Evolutionary conservation across 2,888 invertebrate genomes (phyloP).

Genomic region (Trilocha varians): DNA sequence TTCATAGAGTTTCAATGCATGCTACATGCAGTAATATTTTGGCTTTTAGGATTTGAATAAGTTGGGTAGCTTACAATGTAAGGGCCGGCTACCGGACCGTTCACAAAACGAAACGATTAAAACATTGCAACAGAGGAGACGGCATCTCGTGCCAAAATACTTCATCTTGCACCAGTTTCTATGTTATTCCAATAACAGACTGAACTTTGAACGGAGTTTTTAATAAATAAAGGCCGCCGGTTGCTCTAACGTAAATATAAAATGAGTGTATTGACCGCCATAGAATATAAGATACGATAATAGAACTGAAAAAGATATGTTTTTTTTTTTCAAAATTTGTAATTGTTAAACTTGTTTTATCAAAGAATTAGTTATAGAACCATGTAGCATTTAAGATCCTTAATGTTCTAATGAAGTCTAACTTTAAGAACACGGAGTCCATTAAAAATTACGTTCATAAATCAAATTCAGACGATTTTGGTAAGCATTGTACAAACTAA

Average conservation of each 20-base stretch:
- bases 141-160: constrained; percentile 31
- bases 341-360: no score
- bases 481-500: no score
- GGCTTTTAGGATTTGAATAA: not conserved
- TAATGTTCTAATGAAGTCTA: no score
- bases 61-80: not conserved
- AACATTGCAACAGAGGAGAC: not conserved
- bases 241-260: constrained; percentile 11
- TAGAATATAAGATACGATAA: not conserved
- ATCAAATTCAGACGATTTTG: no score
- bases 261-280: constrained; percentile 25
- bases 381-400: no score
- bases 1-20: no score
- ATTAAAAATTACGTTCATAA: no score
- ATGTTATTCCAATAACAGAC: constrained; percentile 28
- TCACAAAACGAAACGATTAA: not conserved
- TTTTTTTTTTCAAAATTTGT: no score
- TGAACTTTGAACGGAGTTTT: constrained; percentile 18
- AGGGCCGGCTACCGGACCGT: not conserved
- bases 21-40: no score
- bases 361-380: no score
- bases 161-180: constrained; percentile 21
- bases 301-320: not conserved
- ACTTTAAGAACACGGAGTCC: no score
- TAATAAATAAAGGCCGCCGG: constrained; percentile 5